Base-by-base conservation (phyloP, 2,113 vertebrate genomes). In the Callipepla squamata region DNA sequence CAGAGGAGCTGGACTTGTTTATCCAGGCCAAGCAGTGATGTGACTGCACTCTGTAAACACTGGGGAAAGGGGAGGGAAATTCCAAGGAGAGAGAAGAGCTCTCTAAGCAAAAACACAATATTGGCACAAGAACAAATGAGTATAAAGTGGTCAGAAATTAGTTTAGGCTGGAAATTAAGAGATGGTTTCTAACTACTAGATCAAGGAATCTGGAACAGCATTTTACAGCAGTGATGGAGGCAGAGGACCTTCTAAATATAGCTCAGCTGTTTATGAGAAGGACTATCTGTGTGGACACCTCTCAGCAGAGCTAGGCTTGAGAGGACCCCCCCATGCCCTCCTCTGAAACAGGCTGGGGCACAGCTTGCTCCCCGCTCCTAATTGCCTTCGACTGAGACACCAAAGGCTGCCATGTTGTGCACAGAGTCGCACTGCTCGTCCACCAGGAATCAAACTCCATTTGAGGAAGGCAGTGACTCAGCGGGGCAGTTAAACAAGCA, bases 81-180 rank as follows among this genome's bases (percentile, higher is more conserved):
- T 80, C 96, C 87, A 48, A 57, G 26, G 70, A 94, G 36, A 50
- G 87, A 94, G 79, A 85, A 89, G 85, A 91, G 90, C 75, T 89
- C 6, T 65, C 89, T 95, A 89, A 96, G 90, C 90, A 82, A 63
- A 95, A 95, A 32, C 94, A 96, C 92, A 91, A 85, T 58, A 68
- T 90, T 95, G 96, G 94, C 96, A 94, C 18, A 18, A 91, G 96
- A 95, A 95, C 92, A 95, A 73, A 95, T 92, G 90, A 87, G 67
- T 26, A 66, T 30, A 76, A 91, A 95, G 92, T 73, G 78, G 95
- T 82, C 93, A 95, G 93, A 89, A 95, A 95, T 92, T 80, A 92
- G 92, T 94, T 94, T 94, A 91, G 90, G 92, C 94, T 96, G 93
- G 92, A 91, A 94, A 89, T 69, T 70, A 87, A 79, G 87, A 92